Conservation (phyloP, 1,140 invertebrate genomes). For the Bradynema listronoti region DNA sequence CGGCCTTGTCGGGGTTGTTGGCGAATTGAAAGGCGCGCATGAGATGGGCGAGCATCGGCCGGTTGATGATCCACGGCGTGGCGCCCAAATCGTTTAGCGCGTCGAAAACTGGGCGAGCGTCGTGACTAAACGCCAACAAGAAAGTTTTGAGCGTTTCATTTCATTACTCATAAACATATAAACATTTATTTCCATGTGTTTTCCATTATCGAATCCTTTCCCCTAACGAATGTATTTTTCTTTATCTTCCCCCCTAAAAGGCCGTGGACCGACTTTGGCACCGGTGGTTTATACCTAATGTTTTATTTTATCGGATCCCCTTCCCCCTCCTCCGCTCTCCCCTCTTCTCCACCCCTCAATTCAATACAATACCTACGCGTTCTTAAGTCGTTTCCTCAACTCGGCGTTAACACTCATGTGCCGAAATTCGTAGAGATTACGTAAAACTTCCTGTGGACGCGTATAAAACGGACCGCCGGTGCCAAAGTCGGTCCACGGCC, state of each 20-base stretch:
- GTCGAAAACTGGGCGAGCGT: conserved; percentile 69
- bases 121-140: conserved; percentile 22
- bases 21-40: conserved; percentile 27
- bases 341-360: background rate
- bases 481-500: conserved; percentile 39
- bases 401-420: conserved; percentile 22
- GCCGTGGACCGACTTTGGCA: background rate
- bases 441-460: conserved; percentile 15
- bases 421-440: conserved; percentile 24
- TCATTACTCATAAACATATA: conserved; percentile 4
- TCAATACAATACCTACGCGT: conserved; percentile 14
- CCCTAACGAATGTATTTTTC: too few species aligned
- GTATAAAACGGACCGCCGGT: conserved; percentile 36
- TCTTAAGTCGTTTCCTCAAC: conserved; percentile 18
- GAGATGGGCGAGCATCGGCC: conserved; percentile 17
- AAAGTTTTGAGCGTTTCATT: background rate
- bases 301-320: background rate
- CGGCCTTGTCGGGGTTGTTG: conserved; percentile 4
- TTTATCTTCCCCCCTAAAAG: background rate
- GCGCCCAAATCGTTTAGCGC: conserved; percentile 79
- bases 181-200: too few species aligned
- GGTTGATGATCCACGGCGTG: conserved; percentile 84
- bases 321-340: background rate
- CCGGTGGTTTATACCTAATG: background rate
- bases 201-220: too few species aligned